Conservation (phyloP, 2,797 vertebrate species). For the Acanthornis magna region DNA sequence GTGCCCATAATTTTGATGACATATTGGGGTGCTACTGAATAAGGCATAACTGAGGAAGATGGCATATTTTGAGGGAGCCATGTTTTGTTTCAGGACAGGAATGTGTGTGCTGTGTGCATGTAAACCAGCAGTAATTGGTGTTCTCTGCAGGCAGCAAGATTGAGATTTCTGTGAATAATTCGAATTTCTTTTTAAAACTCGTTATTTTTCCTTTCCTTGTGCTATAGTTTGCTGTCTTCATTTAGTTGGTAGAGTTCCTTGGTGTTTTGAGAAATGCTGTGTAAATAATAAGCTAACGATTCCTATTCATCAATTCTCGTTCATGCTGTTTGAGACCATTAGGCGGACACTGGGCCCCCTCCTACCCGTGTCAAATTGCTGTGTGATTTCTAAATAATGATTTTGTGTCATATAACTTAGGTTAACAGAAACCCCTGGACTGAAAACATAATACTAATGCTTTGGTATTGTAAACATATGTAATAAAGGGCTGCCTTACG, state of each 20-base stretch:
- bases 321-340: conserved; percentile 45
- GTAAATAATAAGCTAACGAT: conserved; percentile 37
- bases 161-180: background rate
- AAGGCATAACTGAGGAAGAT: background rate
- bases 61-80: background rate
- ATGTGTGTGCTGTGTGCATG: background rate
- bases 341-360: background rate
- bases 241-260: conserved; percentile 2
- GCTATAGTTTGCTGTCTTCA: background rate
- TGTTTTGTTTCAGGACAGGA: background rate
- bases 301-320: background rate
- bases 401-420: conserved; percentile 14
- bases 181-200: background rate
- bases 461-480: background rate
- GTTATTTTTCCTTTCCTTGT: background rate
- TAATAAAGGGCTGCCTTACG: background rate
- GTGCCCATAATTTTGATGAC: background rate
- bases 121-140: background rate
- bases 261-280: conserved; percentile 27
- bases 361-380: background rate
- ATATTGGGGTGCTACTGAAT: background rate
- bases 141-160: background rate
- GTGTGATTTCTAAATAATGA: conserved; percentile 48
- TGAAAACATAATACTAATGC: background rate
- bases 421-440: background rate